A percentile compares a stretch with the other conserved stretches of the same genome.
Conservation (phyloP, 1,140 invertebrate genomes). For the Tigriopus japonicus region DNA sequence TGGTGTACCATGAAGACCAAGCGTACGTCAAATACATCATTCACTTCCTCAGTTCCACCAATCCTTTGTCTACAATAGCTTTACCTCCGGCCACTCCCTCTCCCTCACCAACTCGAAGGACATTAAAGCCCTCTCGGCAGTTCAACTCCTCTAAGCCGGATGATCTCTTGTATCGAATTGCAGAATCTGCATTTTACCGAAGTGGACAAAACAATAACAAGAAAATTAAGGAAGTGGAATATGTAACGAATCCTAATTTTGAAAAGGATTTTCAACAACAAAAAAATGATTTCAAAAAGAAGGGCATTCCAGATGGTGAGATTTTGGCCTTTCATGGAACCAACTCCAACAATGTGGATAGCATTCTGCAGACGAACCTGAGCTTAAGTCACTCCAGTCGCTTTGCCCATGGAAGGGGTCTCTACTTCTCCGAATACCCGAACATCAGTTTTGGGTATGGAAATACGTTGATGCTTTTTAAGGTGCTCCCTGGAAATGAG, state of each 20-base stretch:
- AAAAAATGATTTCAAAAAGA: not conserved
- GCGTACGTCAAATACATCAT: not conserved
- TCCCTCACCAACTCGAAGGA: no score
- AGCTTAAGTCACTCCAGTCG: not conserved
- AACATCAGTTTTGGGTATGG: not conserved
- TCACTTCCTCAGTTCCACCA: not conserved
- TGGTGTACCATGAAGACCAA: not conserved
- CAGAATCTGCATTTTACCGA: not conserved
- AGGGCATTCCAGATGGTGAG: not conserved
- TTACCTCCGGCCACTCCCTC: not conserved
- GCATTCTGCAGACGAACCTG: not conserved
- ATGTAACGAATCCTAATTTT: not conserved
- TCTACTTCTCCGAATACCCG: not conserved
- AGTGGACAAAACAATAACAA: not conserved
- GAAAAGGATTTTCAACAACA: not conserved
- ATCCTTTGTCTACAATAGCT: not conserved
- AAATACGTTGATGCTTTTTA: not conserved
- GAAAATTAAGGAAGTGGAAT: not conserved
- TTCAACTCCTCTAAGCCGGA: not conserved
- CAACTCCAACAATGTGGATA: not conserved
- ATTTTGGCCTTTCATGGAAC: constrained; percentile 3
- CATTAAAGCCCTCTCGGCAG: no score
- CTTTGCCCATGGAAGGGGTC: not conserved
- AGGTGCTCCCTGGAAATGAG: not conserved
- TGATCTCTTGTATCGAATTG: not conserved